Base-by-base conservation (phyloP, 1,140 invertebrate species). In the Gonatopus flavifemur region DNA sequence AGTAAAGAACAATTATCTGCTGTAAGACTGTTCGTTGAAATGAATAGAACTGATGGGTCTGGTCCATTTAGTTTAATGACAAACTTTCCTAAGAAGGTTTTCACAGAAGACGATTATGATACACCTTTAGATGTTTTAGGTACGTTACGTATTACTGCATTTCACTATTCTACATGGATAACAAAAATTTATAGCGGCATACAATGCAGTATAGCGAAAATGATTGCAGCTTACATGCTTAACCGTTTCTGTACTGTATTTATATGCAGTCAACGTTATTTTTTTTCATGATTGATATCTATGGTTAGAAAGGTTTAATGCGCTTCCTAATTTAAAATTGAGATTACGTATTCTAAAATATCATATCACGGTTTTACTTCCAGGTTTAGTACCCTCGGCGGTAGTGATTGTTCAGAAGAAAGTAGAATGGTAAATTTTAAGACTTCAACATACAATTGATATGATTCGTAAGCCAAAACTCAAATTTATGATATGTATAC, bases 1-100 rank as follows among this genome's bases (percentile, higher is more conserved):
- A 85, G 87, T 13, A 93, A 94, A 66, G 94, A 97, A 70, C 87
- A 90, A 52, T 77, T 98, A 6, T 90, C 93, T 10, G 91, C 93
- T 16, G 94, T 98, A 16, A 83, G 91, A 69, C 76, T 94, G 16
- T 93, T 84, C 75, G 75, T 95, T 43, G 83, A 92, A 79, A 83
- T 94, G 76, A 88, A 94, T 58, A 76, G 87, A 37, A 84, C 82
- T 12, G 88, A 90, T 71, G 79, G 74, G 1, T 40, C 69, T 1
- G 80, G 74, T 7, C 79, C 83, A 10, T 93, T 94, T 74, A 83
- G 83, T 42, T 73, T 96, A 40, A 91, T 93, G 86, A 94, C 89
- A 12, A 86, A 82, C 54, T 95, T 91, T 76, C 93, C 93, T n/a
- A 86, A 84, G 66, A 91, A 89, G 77, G 82, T 93, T 42, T 95